A percentile compares a stretch with the other conserved stretches of the same genome.
phyloP scores from a whole-genome alignment of 2,888 invertebrate species.

The Acleris laterana region DNA sequence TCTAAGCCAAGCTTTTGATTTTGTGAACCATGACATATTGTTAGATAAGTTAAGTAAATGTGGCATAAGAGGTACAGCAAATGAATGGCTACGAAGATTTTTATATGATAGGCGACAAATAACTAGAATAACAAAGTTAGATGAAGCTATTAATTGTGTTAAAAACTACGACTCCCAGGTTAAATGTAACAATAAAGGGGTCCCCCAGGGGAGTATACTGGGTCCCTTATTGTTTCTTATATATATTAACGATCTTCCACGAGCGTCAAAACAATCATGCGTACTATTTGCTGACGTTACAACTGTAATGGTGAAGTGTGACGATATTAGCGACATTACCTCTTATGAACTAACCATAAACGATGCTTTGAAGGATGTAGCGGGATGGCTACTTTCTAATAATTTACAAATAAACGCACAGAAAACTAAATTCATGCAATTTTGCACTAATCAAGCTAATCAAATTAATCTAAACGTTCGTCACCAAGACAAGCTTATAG shows the following conservation, averaged over 20 bases:
- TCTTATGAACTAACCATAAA: not conserved
- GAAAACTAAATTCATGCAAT: not conserved
- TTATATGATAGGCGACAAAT: not conserved
- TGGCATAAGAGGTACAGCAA: not conserved
- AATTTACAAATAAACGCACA: not conserved
- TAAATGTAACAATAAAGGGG: not conserved
- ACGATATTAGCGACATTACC: not conserved
- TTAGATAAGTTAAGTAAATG: not conserved
- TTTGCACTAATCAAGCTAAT: not conserved
- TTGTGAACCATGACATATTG: not conserved
- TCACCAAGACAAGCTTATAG: not conserved
- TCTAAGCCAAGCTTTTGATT: not conserved
- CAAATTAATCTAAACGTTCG: not conserved
- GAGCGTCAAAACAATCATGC: not conserved
- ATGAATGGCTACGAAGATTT: not conserved
- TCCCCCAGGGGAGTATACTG: not conserved
- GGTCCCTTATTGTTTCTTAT: not conserved
- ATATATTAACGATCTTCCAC: not conserved
- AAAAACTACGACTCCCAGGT: not conserved
- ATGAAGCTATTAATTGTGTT: not conserved
- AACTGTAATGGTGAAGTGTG: not conserved
- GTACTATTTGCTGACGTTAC: not conserved
- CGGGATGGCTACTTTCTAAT: not conserved
- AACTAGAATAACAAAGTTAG: constrained; percentile 1
- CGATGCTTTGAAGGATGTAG: not conserved